phyloP scores from a whole-genome alignment of 2,797 vertebrate genomes.

The Betta splendens region DNA sequence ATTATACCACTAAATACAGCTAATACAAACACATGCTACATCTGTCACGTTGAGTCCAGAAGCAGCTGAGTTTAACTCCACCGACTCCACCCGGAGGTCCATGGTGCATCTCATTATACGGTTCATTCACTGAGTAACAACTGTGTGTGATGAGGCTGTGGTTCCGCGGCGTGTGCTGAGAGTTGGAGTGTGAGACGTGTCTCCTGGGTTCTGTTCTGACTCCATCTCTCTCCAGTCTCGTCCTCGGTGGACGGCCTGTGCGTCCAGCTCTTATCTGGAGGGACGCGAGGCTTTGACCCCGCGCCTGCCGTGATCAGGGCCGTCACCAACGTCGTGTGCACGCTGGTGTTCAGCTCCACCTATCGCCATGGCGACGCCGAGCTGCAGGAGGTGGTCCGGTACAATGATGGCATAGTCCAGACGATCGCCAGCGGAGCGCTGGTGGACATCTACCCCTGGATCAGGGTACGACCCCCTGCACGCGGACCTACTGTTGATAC shows the following conservation, averaged over 20 bases:
- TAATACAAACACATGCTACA: no score
- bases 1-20: no score
- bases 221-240: constrained; percentile 63
- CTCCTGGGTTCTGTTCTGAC: no score
- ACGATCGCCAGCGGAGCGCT: constrained; percentile 78
- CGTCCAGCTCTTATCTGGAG: constrained; percentile 57
- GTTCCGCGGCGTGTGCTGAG: no score
- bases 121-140: no score
- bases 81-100: no score
- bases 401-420: constrained; percentile 82
- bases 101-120: no score
- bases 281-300: constrained; percentile 66
- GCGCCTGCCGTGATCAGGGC: constrained; percentile 71
- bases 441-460: constrained; percentile 83
- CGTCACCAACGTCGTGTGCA: constrained; percentile 82
- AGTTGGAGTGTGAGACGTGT: no score
- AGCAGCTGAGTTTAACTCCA: no score
- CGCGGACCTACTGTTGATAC: not conserved
- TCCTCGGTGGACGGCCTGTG: constrained; percentile 75
- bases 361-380: constrained; percentile 74
- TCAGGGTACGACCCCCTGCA: constrained; percentile 63
- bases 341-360: constrained; percentile 77
- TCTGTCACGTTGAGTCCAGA: no score
- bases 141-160: no score
- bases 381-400: constrained; percentile 77